Base-by-base conservation (phyloP, 2,113 vertebrate species). In the Megaleporinus macrocephalus region DNA sequence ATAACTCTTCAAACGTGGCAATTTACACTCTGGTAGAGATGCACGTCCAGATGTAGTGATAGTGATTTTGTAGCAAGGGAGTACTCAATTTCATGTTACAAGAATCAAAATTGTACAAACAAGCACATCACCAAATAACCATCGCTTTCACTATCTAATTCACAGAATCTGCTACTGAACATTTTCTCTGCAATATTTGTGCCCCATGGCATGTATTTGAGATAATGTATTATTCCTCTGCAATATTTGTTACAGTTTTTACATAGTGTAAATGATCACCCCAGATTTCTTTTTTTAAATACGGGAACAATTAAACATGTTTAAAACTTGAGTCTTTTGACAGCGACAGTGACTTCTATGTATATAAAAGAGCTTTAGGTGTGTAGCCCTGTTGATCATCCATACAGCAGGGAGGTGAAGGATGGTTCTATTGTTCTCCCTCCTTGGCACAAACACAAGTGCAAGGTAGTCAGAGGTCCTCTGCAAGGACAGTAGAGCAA, bases 101-200 rank as follows among this genome's bases (percentile, higher is more conserved):
- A 91, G 87, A 90, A 84, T 88, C 82, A 90, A 86, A 90, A 85
- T 80, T 89, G 76, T 86, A 92, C 90, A 90, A 89, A 93, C 89
- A 89, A 78, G 87, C 89, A 94, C 91, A 87, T 88, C 87, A 93
- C 86, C 90, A 90, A 89, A 91, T 91, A 91, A 89, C 77, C 90
- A 89, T 89, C 85, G 89, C 88, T 92, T 89, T 87, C 86, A 91
- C 91, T 90, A 90, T 12, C 83, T 84, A 88, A 84, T 90, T 90
- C 89, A 94, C 90, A 93, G 89, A 92, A 91, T 88, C 89, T 85
- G 90, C 92, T 93, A 93, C 89, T 89, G 88, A 81, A 93, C 83
- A 77, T 89, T 82, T 86, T 90, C 79, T 88, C 85, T 86, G 80
- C 85, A 89, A 85, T 90, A 84, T 85, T 88, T 90, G 90, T 87